Base-by-base conservation (phyloP, 2,888 invertebrate genomes). In the Congeria kusceri region DNA sequence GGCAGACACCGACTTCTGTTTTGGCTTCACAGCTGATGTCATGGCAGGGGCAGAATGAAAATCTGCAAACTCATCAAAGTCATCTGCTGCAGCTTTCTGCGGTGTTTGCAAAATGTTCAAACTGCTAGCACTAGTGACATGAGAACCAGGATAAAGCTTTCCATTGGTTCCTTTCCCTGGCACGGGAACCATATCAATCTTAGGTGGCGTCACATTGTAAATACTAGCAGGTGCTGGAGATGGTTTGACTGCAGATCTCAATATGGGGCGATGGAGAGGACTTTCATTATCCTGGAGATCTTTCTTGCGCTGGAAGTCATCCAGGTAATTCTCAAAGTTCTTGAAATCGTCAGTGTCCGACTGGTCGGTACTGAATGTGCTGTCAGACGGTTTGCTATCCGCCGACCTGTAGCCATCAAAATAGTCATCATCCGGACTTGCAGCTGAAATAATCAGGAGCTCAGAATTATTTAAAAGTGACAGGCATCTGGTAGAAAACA, bases 321-420 rank as follows among this genome's bases (percentile, higher is more conserved):
- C 90, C 3, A 91, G 85, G 66, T 91, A 91, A 27, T 83, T 85
- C 64, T 91, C 91, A 79, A 91, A 88, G 76, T 86, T 87, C 39
- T 86, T 86, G 70, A 91, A 89, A 58, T 91, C 91, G 63, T 91
- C 91, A 20, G 86, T 89, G 74, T 91, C 91, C 9, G 90, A 91
- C 67, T 90, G 90, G 67, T 91, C 91, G 9, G 90, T 90, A 59
- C 89, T 90, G 63, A 90, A 86, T n/a, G 86, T 84, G 64, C 84
- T 84, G 80, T 90, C 90, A 67, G 87, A 87, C 0, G 86, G 87
- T 69, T 87, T 88, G 63, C 89, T 87, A 58, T 84, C 87, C 7
- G 87, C 87, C 11, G 88, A 88, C 62, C 88, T 88, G 63, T 88
- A 90, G 62, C 91, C 91, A 46, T 90, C 90, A 79, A 87, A 90